Evolutionary conservation across 2,113 vertebrate genomes (phyloP), one percentile per base, ranked within the genome.

Genomic region (Phoxinus phoxinus): DNA sequence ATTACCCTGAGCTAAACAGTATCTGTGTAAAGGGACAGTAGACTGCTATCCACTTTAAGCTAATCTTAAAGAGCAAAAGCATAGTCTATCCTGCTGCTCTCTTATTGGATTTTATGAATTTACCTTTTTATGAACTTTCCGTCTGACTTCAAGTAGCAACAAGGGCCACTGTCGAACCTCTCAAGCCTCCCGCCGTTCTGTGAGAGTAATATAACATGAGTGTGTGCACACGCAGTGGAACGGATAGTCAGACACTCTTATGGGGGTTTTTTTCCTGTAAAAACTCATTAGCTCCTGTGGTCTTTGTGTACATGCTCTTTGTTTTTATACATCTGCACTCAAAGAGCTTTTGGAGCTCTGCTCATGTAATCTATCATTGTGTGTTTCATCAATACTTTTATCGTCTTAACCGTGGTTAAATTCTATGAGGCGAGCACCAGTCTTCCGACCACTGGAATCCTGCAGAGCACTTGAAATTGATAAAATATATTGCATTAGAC

Each of bases 91-190:
- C 21, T 56, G 17, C 19, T 56, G 2, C 51, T 56, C 19, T 86
- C 63, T 82, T 82, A 77, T 85, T 81, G 63, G 12, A 30, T 73
- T 86, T 85, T 75, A 85, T 59, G 59, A 83, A 89, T 83, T 58
- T 85, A 85, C 77, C 78, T 89, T 86, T 86, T 89, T 72, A 82
- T 86, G 63, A 89, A 73, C 83, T 89, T 89, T 89, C 83, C 61
- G 21, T 86, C 78, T 85, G 87, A 89, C 85, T 69, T 72, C 10
- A 61, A 61, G 15, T 71, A 48, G 59, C 51, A 56, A 80, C 23
- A 41, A 27, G 51, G 73, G 19, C 46, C 12, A 63, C 15, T n/a
- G 53, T 21, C 1, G 35, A 35, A 35, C 15, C 56, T 61, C 37
- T 17, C 63, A 21, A 69, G 37, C 56, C 58, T 59, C 63, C 79